Base-by-base conservation (phyloP, 1,140 invertebrate species). In the Pectinophora gossypiella region DNA sequence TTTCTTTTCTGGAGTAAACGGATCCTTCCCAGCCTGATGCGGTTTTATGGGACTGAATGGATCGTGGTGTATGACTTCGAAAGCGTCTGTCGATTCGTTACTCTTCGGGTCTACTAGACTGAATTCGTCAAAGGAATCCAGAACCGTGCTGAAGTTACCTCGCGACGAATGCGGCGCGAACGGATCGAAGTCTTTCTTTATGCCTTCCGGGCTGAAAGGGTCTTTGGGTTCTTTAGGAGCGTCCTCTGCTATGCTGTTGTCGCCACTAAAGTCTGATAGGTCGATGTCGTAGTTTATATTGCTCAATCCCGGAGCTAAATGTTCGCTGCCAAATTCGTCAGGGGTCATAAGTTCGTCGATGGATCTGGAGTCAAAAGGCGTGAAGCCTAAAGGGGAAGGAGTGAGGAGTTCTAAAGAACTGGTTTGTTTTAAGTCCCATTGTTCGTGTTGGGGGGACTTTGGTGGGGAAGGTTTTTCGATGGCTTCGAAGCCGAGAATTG, bases 261-360 rank as follows among this genome's bases (percentile, higher is more conserved):
- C 92, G 0, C 88, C 90, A 59, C 92, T 94, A 22, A 92, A 83
- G 76, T 93, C 93, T 1, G 91, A 93, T 43, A 92, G 80, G 68
- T 93, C 92, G 40, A 94, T 93, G 56, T 93, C 93, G 64, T 93
- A 94, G 76, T 93, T 93, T 16, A 93, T 90, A 64, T 91, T 91
- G n/a, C 90, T 91, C 10, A 93, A 66, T 1, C 90, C 91, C 0
- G 89, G 87, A 0, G 86, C 78, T 27, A 90, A 68, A 19, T 89
- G 69, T n/a, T 85, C 83, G 0, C 68, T 72, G 4, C 71, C 87
- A 49, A 88, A 85, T 20, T 92, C 90, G 59, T 93, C 91, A 1
- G 90, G 90, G 4, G 90, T 91, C 22, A 89, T 76, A 40, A 88
- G 55, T 44, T 91, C 89, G 48, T 92, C 87, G 9, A 90, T 70